phyloP scores from a whole-genome alignment of 2,797 vertebrate species.

The Myotis vivesi region DNA sequence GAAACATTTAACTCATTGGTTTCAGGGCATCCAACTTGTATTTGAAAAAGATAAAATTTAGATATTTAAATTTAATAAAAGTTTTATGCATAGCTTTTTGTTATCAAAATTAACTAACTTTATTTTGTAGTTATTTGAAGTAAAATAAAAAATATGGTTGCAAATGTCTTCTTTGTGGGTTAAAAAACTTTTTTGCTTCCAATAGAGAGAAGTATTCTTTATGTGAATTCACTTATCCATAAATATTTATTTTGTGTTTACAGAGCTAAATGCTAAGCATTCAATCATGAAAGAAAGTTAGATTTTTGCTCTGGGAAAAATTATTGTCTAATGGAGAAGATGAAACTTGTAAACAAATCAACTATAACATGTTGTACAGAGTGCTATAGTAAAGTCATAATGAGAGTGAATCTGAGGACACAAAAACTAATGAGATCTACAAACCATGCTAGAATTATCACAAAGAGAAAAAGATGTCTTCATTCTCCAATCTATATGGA shows the following conservation, averaged over 20 bases:
- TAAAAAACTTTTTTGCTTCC: neutral
- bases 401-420: neutral
- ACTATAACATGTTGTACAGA: neutral
- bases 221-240: neutral
- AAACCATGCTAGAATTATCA: neutral
- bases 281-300: neutral
- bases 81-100: neutral
- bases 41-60: neutral
- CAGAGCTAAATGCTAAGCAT: neutral
- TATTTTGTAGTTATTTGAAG: neutral
- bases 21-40: neutral
- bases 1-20: neutral
- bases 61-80: neutral
- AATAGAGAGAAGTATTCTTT: neutral
- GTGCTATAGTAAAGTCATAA: neutral
- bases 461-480: neutral
- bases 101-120: neutral
- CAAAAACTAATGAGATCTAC: neutral
- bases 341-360: conserved; percentile 33
- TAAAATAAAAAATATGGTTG: neutral
- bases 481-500: neutral
- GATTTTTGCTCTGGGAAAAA: neutral
- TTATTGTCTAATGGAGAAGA: neutral
- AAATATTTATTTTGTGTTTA: neutral
- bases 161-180: neutral